Base-by-base conservation (phyloP, 2,113 vertebrate genomes). In the Pristiophorus japonicus region DNA sequence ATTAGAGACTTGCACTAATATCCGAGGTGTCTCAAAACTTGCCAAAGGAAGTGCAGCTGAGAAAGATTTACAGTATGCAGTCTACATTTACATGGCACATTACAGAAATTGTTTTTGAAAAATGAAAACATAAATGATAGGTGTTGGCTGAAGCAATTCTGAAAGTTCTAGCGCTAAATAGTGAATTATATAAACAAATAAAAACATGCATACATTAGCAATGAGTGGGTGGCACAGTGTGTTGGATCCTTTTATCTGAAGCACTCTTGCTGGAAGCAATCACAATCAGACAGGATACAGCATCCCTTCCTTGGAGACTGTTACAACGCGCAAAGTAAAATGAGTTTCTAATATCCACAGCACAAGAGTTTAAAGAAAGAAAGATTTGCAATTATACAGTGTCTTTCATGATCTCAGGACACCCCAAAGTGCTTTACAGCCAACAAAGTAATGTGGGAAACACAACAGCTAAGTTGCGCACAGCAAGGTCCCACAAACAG, bases 1-100 rank as follows among this genome's bases (percentile, higher is more conserved):
- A 98, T 98, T 97, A 98, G 95, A 97, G 96, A 96, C 96, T 38
- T 95, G 95, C 45, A 30, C 45, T 27, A 78, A 70, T 95, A 96
- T 96, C 96, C 96, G 88, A 96, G 95, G 96, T 87, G 67, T 84
- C 95, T 88, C 93, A 96, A 96, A 94, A 92, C 96, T 95, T 93
- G 93, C 93, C n/a, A 94, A 94, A 70, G 66, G 42, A 42, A 67
- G 12, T 51, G 12, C 42, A 70, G 66, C 66, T 51, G 42, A 94
- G 65, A n/a, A n/a, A 94, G 93, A 51, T 67, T 92, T 94, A 94
- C 66, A 34, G 14, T 47, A 1, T 34, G 63, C 93, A 94, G 66
- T 45, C 93, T 45, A 94, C 87, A 91, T 42, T 94, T 94, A 42
- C 14, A 47, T 24, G 42, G 42, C 24, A 45, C 12, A 67, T 47